Evolutionary conservation across 1,140 invertebrate genomes (phyloP), one percentile per base, ranked within the genome.

Genomic region (Coelopa frigida): DNA sequence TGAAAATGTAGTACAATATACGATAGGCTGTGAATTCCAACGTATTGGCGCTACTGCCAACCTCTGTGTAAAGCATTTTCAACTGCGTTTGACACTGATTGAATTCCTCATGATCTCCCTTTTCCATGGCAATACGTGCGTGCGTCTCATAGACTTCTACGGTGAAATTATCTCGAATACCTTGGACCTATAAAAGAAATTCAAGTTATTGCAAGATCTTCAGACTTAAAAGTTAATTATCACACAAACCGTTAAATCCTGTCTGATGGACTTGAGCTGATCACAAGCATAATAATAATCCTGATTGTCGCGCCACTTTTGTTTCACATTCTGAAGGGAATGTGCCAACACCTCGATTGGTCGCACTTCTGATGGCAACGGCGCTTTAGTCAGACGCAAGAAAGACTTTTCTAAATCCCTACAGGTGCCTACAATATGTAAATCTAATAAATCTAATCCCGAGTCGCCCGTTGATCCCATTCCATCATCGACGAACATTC

Each of bases 11-110:
- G 71, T 98, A 98, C 7, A 99, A 73, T 69, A 99, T 92, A 48
- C 85, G 80, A 73, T 99, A 98, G 44, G 92, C 91, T 29, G 84
- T 86, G 71, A 99, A 99, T 74, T 99, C 95, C 49, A 85, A 78
- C 38, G 75, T 72, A 73, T 92, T 85, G 1, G 32, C 38, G 33
- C 57, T 79, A 75, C 18, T 80, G 43, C 82, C 83, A 21, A 84
- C 68, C 61, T 89, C 85, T 46, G 78, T 68, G 69, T 95, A 98
- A 8, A 99, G 75, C 75, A 91, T 86, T 76, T 90, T 89, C 21
- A 99, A 73, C 73, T 98, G 95, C 29, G 93, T 95, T 73, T 98
- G 95, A 70, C 95, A 98, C 68, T 98, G 95, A 76, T 98, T 98
- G 65, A 98, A 98, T 70, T 98, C 95, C 69, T 95, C 93, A 70